Conservation (phyloP, 2,888 invertebrate species). For the Athetis lepigone region DNA sequence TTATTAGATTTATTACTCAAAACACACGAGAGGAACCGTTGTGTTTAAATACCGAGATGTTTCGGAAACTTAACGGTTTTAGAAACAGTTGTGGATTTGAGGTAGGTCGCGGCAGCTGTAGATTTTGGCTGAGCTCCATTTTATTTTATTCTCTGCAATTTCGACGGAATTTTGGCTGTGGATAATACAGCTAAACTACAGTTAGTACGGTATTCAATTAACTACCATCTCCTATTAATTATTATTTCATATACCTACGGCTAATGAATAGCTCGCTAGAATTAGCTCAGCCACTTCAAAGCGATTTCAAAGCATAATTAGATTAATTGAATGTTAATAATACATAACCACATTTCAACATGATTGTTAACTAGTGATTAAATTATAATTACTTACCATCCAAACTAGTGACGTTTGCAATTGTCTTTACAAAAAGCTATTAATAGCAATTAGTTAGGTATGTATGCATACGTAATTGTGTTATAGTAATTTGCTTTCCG, state of each 20-base stretch:
- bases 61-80: constrained; percentile 12
- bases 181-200: neutral
- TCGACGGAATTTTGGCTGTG: neutral
- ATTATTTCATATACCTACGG: constrained; percentile 10
- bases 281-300: constrained; percentile 32
- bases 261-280: constrained; percentile 20
- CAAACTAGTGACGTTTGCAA: constrained; percentile 3
- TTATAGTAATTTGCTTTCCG: neutral
- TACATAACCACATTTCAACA: neutral
- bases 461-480: constrained; percentile 1
- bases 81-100: constrained; percentile 13
- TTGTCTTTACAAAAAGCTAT: constrained; percentile 6
- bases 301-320: constrained; percentile 29
- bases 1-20: constrained; percentile 56
- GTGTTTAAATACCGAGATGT: constrained; percentile 22
- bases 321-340: constrained; percentile 40
- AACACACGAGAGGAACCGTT: constrained; percentile 29
- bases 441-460: neutral
- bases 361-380: constrained; percentile 4
- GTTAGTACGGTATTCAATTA: constrained; percentile 3
- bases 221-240: constrained; percentile 29
- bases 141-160: neutral
- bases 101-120: constrained; percentile 17
- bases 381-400: neutral
- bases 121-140: constrained; percentile 19